A percentile compares a stretch with the other conserved stretches of the same genome.
Conservation (phyloP, 1,140 invertebrate species). For the Drosophila sulfurigaster region DNA sequence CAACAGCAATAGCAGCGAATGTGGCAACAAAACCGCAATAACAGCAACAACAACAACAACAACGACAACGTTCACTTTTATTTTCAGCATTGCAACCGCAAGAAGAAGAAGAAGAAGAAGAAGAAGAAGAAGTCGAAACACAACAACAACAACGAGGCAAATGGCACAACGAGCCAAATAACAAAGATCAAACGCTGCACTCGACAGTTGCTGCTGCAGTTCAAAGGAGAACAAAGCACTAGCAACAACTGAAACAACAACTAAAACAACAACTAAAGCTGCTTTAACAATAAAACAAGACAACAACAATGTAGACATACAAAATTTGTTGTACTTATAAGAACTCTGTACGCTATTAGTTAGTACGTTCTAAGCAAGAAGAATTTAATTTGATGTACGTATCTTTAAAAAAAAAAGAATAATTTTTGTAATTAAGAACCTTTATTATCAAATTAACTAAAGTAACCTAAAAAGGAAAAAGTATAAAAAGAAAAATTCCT, state of each 20-base stretch:
- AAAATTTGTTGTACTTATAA: constrained; percentile 23
- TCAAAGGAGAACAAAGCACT: constrained; percentile 53
- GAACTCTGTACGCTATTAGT: neutral
- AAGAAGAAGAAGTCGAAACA: constrained; percentile 29
- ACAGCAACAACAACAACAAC: constrained; percentile 35
- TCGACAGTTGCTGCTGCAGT: constrained; percentile 9
- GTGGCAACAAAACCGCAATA: constrained; percentile 41
- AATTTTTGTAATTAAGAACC: no score
- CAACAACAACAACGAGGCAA: constrained; percentile 43
- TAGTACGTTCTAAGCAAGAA: neutral
- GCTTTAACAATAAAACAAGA: neutral
- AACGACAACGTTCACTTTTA: constrained; percentile 69
- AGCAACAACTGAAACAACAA: constrained; percentile 1
- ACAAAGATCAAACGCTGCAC: constrained; percentile 68
- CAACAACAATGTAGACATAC: constrained; percentile 17
- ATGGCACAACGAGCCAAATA: constrained; percentile 67
- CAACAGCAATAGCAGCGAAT: constrained; percentile 34
- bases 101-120: constrained; percentile 16
- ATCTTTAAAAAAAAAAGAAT: neutral
- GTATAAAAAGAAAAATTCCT: no score
- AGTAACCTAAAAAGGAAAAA: no score
- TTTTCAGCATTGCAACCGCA: constrained; percentile 71
- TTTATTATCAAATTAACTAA: no score
- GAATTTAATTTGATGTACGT: no score
- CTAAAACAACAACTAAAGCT: no score